A percentile compares a stretch with the other conserved stretches of the same genome.
Evolutionary conservation across 2,113 vertebrate species (phyloP).

Genomic region (Platysteira castanea): DNA sequence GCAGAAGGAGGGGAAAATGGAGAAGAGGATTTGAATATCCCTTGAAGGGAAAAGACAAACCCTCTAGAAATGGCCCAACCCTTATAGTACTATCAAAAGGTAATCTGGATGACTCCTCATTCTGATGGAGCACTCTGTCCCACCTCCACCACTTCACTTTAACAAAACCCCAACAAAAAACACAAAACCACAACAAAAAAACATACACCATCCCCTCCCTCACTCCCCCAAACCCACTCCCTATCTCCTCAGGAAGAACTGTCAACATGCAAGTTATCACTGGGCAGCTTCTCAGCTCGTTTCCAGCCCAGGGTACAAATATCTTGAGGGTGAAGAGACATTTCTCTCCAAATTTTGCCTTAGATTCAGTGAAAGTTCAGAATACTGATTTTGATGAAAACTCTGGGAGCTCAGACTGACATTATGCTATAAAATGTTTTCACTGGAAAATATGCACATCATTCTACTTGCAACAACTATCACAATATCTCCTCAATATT

Average conservation of each 20-base stretch:
- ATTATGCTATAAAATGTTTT: not conserved
- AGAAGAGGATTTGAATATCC: not conserved
- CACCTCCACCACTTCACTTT: not conserved
- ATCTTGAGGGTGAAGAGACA: not conserved
- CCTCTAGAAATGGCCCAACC: not conserved
- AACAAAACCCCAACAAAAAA: not conserved
- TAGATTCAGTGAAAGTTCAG: not conserved
- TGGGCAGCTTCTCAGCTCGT: not conserved
- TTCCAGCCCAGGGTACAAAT: not conserved
- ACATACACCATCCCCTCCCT: rapidly evolving
- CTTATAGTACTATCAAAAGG: not conserved
- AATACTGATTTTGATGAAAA: not conserved
- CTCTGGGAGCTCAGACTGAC: not conserved
- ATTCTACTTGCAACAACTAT: not conserved
- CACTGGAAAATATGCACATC: not conserved
- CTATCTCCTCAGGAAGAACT: not conserved
- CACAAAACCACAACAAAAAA: not conserved
- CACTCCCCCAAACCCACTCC: too few species aligned
- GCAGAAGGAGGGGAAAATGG: rapidly evolving
- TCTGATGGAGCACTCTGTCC: not conserved
- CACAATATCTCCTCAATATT: not conserved
- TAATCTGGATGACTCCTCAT: rapidly evolving
- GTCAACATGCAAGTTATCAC: not conserved
- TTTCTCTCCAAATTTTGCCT: not conserved
- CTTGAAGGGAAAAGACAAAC: not conserved